Conservation (phyloP, 1,140 invertebrate genomes). For the Drosophila nigromelanica region DNA sequence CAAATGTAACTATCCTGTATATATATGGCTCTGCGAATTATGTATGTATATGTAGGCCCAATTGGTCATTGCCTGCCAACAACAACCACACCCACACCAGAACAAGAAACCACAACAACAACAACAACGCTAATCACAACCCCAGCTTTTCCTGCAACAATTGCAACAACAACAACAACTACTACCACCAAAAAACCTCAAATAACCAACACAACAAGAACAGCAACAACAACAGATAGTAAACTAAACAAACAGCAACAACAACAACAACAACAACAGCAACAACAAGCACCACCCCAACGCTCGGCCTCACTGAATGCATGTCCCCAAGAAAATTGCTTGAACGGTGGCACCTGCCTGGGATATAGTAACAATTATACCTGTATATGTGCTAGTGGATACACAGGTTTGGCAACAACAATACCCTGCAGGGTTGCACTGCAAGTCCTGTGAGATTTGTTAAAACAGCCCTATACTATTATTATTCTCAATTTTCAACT, state of each 20-base stretch:
- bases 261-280: slow-evolving; percentile 40
- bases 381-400: slow-evolving; percentile 85
- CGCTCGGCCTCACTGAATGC: slow-evolving; percentile 81
- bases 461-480: too few species aligned
- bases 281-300: slow-evolving; percentile 54
- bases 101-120: slow-evolving; percentile 55
- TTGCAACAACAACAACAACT: slow-evolving; percentile 61
- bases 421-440: slow-evolving; percentile 57
- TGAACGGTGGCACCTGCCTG: slow-evolving; percentile 84
- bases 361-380: slow-evolving; percentile 84
- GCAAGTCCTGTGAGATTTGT: slow-evolving; percentile 27
- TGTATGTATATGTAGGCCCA: slow-evolving; percentile 63
- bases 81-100: slow-evolving; percentile 72
- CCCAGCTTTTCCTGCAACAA: slow-evolving; percentile 44
- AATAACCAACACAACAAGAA: slow-evolving; percentile 54
- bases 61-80: slow-evolving; percentile 82
- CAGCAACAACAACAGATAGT: slow-evolving; percentile 44
- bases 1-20: slow-evolving; percentile 15
- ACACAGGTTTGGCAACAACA: slow-evolving; percentile 83
- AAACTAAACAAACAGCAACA: slow-evolving; percentile 33
- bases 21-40: slow-evolving; percentile 46
- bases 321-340: slow-evolving; percentile 83
- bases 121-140: slow-evolving; percentile 44
- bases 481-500: too few species aligned
- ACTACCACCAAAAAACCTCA: slow-evolving; percentile 33